Evolutionary conservation across 2,888 invertebrate species (phyloP), one percentile per base, ranked within the genome.

Genomic region (Eristalinus sepulchralis): DNA sequence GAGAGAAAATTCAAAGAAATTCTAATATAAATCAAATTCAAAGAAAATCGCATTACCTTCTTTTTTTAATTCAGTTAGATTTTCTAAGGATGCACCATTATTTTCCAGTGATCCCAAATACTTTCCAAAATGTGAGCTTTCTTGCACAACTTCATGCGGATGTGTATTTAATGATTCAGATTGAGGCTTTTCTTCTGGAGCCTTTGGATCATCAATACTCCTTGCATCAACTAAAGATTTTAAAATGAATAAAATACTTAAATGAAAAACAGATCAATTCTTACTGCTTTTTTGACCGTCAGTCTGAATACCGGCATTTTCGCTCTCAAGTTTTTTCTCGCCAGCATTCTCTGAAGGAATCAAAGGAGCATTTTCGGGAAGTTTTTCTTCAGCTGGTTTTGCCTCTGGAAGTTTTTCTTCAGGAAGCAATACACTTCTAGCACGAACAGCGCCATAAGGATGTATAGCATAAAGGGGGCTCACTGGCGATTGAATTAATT

Each of bases 391-490:
- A 34, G 4, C 10, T 10, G 10, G 9, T 27, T 27, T 27, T 27
- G 27, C 27, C 2, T 27, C 27, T 27, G 5, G 11, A 31, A 70
- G 22, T 66, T 73, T 82, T 10, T 77, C 77, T 2, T 85, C 77
- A 1, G 84, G 77, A 68, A 88, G 82, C 2, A 60, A 70, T 13
- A 89, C 59, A 78, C 86, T 89, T 47, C 89, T 80, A 0, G 88
- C 86, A 59, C 88, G 88, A 62, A 89, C 86, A 5, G 88, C 66
- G 67, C 89, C 88, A 10, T 89, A 59, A 53, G 88, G 87, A 64
- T 89, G 89, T 33, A 89, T 60, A 33, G 88, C 85, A 53, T 88
- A 89, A 17, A 90, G 20, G 24, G 89, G 89, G 75, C 84, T 88
- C 10, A 84, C 24, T 0, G 89, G 88, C 24, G 87, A 77, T 20